Percentiles rank a stretch among this genome's conserved stretches.
These are phyloP conservation scores for Sphenodon punctatus DNA, from an alignment of 2,797 vertebrate species.

Conservation along the genomic window DNA sequence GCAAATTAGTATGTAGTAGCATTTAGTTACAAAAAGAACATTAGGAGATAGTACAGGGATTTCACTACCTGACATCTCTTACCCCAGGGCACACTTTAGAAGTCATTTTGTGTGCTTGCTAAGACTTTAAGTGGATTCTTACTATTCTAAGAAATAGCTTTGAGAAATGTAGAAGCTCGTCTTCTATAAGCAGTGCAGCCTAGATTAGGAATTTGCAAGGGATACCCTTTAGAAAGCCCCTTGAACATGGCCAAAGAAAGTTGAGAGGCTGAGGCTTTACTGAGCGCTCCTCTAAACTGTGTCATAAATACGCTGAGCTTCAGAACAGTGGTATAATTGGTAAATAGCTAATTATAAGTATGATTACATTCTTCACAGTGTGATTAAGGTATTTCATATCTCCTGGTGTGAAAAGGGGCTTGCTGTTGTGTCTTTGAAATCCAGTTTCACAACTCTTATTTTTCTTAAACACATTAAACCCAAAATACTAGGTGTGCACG, in stretches of 20 bases:
- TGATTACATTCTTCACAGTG: not conserved
- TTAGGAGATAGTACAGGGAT: fast-evolving
- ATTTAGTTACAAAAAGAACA: not conserved
- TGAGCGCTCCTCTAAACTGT: not conserved
- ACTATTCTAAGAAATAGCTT: not conserved
- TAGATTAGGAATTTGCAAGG: not conserved
- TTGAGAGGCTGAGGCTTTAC: not conserved
- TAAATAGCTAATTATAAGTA: not conserved
- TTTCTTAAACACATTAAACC: not conserved
- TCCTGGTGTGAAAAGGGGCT: not conserved
- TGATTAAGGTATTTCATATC: conserved; percentile 6
- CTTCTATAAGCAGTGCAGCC: not conserved
- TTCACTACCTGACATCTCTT: not conserved
- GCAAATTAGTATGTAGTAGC: not conserved
- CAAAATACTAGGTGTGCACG: not conserved
- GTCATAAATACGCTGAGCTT: conserved; percentile 9
- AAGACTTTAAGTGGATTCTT: not conserved
- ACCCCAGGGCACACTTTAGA: not conserved
- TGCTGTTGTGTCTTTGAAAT: not conserved
- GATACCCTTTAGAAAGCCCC: not conserved
- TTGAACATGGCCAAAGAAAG: not conserved
- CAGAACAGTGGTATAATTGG: not conserved
- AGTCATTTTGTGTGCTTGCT: conserved; percentile 6
- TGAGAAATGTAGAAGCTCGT: not conserved
- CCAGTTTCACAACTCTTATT: not conserved